These are phyloP conservation scores for Chamaetylas fuelleborni DNA, from an alignment of 2,113 vertebrate species.

Conservation along the genomic window DNA sequence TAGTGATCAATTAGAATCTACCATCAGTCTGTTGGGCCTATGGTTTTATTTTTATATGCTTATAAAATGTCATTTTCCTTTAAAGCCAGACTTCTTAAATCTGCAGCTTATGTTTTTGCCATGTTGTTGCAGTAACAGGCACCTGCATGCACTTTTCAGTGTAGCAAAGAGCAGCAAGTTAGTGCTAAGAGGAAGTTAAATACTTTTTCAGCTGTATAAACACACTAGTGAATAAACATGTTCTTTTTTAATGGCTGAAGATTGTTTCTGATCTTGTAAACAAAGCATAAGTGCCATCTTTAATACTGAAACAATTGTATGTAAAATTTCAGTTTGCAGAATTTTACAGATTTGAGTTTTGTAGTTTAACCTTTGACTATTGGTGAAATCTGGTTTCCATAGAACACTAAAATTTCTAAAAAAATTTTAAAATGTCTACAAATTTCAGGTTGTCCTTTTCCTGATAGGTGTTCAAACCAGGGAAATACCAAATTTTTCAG, in stretches of 20 bases:
- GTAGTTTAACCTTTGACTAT: accelerated
- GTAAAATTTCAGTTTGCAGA: neutral
- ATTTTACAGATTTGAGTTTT: neutral
- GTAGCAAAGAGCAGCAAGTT: neutral
- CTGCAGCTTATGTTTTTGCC: neutral
- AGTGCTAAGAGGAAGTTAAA: neutral
- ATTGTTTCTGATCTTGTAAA: neutral
- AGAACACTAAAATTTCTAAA: neutral
- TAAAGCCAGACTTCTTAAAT: neutral
- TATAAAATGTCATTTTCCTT: neutral
- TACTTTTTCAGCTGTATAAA: neutral
- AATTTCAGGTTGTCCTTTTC: neutral
- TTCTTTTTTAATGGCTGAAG: neutral
- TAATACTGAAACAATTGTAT: neutral
- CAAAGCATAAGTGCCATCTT: neutral
- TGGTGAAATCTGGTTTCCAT: neutral
- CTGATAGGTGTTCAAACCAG: neutral
- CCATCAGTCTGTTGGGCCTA: neutral
- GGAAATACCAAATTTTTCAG: neutral
- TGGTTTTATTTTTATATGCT: neutral
- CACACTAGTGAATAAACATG: accelerated
- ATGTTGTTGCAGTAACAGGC: neutral
- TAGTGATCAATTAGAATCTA: neutral
- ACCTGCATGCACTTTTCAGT: neutral
- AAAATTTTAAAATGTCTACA: neutral